phyloP scores from a whole-genome alignment of 2,797 vertebrate genomes.

The Catamblyrhynchus diadema region DNA sequence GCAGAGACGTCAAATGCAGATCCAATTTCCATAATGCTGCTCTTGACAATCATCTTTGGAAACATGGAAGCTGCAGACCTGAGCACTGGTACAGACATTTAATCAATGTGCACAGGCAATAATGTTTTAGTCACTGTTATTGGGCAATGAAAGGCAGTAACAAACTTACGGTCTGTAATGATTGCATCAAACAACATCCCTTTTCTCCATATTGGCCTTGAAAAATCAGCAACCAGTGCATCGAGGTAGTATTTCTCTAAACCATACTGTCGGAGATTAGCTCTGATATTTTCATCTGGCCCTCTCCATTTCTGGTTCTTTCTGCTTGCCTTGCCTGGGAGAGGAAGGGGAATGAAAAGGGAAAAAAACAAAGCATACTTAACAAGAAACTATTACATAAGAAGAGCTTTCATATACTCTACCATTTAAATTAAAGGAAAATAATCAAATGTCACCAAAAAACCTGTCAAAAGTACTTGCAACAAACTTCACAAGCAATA shows the following conservation, averaged over 20 bases:
- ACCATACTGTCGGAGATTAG: constrained; percentile 94
- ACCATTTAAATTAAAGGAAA: background rate
- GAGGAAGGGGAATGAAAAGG: background rate
- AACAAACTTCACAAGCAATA: background rate
- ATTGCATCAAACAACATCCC: constrained; percentile 88
- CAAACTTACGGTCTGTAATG: constrained; percentile 92
- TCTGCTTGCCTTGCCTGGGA: constrained; percentile 90
- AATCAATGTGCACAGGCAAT: rapidly evolving
- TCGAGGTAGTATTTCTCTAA: constrained; percentile 89
- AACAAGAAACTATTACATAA: background rate
- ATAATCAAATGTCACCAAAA: background rate
- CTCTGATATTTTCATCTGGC: constrained; percentile 96
- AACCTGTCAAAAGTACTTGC: background rate
- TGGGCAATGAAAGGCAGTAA: background rate
- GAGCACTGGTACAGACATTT: background rate
- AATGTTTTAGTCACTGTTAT: background rate
- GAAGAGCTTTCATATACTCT: background rate
- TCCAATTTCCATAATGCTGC: background rate
- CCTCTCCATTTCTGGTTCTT: constrained; percentile 98
- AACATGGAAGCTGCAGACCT: background rate
- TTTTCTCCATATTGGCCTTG: constrained; percentile 88
- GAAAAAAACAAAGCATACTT: background rate
- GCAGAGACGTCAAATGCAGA: background rate
- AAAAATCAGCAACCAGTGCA: constrained; percentile 91
- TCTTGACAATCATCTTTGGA: background rate